Evolutionary conservation across 2,888 invertebrate species (phyloP), one percentile per base, ranked within the genome.

Genomic region (Lamellibrachia satsuma): DNA sequence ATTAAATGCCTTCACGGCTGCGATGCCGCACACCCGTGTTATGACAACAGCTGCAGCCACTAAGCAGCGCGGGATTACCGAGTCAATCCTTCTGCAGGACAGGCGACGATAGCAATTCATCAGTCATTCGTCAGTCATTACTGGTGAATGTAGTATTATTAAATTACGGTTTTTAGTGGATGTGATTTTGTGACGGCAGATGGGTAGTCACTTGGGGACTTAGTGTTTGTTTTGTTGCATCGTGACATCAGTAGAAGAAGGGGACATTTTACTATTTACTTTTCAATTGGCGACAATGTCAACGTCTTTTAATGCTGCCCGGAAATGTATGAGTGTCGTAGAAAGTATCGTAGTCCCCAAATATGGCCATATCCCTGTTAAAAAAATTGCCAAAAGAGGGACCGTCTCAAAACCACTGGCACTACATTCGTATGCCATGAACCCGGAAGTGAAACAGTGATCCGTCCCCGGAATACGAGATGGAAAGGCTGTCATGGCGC

Each of bases 121-220:
- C 75, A 15, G 11, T 75, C 75, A 75, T 75, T 75, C 75, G n/a
- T 75, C 75, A 15, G 11, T 75, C 75, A 75, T 75, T 75, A 75
- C n/a, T 6, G 75, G n/a, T 75, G 75, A 15, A 75, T 75, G 22
- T 75, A 75, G 75, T 75, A 75, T 75, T 75, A 75, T 75, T 75
- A 22, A 75, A 75, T 75, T 75, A 75, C 75, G n/a, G n/a, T 75
- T 75, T 75, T 75, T 75, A 75, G 75, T 75, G 75, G 75, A 22
- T 75, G 15, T 75, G 3, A 75, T 75, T 75, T 75, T 75, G 6
- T 75, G 15, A n/a, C 75, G n/a, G n/a, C 75, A 75, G n/a, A 75
- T 75, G 75, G n/a, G 22, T 15, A 22, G n/a, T 22, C 75, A 75
- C 3, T 22, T 75, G 75, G 75, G 22, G 75, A 22, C 22, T 75